phyloP scores from a whole-genome alignment of 2,797 vertebrate species.

The Scolopax bukidnonensis region DNA sequence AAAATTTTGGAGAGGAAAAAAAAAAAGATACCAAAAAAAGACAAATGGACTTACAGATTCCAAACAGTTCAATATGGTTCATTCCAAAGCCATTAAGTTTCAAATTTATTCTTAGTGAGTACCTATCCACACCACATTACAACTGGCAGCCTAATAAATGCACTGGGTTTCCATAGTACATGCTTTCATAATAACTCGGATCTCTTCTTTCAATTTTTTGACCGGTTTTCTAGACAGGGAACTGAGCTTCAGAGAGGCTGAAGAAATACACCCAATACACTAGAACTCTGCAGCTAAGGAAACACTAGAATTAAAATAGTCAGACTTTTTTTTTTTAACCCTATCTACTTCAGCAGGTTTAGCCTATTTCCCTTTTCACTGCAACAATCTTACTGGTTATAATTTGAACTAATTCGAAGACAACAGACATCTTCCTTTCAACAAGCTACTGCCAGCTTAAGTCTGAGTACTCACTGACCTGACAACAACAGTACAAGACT shows the following conservation, averaged over 20 bases:
- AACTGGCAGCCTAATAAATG: neutral
- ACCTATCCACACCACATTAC: neutral
- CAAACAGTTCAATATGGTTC: neutral
- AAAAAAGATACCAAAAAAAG: neutral
- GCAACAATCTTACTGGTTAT: neutral
- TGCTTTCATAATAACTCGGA: neutral
- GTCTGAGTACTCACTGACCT: neutral
- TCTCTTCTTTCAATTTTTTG: neutral
- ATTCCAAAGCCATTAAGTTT: neutral
- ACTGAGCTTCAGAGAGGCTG: neutral
- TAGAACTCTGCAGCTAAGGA: neutral
- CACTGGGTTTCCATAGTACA: neutral
- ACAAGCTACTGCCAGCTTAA: neutral
- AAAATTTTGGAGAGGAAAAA: neutral
- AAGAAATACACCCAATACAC: neutral
- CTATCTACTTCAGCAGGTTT: neutral
- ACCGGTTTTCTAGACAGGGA: neutral
- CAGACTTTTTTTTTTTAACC: accelerated
- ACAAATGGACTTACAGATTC: neutral
- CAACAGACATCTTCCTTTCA: neutral
- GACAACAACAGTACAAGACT: neutral
- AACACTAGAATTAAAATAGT: neutral
- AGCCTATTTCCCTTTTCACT: neutral
- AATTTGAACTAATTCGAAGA: neutral
- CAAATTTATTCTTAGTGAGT: neutral